Conservation (phyloP, 2,888 invertebrate species). For the Drosophila borborema region DNA sequence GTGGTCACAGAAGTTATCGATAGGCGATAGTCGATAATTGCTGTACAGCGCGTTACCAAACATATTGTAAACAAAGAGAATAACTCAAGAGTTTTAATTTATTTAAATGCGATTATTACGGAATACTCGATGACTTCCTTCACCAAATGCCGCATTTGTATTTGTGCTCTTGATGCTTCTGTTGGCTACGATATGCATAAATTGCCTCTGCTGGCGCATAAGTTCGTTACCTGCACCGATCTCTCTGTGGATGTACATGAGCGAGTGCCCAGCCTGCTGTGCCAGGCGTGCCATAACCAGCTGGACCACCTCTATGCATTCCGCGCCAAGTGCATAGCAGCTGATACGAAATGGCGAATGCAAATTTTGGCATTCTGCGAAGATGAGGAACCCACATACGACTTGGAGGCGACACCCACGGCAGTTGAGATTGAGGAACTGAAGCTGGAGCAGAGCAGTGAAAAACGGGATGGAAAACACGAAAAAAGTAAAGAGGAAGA, state of each 20-base stretch:
- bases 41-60: constrained; percentile 15
- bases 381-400: constrained; percentile 21
- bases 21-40: background rate
- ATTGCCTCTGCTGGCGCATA: constrained; percentile 54
- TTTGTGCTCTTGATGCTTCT: constrained; percentile 15
- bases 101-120: constrained; percentile 21
- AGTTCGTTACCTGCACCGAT: constrained; percentile 63
- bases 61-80: background rate
- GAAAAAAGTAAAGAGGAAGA: too few relatives aligned
- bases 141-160: constrained; percentile 43
- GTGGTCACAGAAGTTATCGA: constrained; percentile 28
- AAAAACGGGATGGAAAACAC: background rate
- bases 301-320: constrained; percentile 42
- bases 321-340: constrained; percentile 42
- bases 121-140: constrained; percentile 15
- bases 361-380: constrained; percentile 25
- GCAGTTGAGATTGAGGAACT: background rate
- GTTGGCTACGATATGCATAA: constrained; percentile 34
- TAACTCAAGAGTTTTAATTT: too few relatives aligned
- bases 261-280: constrained; percentile 39
- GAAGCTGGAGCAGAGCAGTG: background rate
- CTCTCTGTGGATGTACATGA: constrained; percentile 40
- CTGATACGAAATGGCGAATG: constrained; percentile 52
- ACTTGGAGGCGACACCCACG: constrained; percentile 4
- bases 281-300: constrained; percentile 31